Percentiles rank a stretch among this genome's conserved stretches.
Evolutionary conservation across 2,113 vertebrate genomes (phyloP).

Genomic region (Sinocyclocheilus anshuiensis): DNA sequence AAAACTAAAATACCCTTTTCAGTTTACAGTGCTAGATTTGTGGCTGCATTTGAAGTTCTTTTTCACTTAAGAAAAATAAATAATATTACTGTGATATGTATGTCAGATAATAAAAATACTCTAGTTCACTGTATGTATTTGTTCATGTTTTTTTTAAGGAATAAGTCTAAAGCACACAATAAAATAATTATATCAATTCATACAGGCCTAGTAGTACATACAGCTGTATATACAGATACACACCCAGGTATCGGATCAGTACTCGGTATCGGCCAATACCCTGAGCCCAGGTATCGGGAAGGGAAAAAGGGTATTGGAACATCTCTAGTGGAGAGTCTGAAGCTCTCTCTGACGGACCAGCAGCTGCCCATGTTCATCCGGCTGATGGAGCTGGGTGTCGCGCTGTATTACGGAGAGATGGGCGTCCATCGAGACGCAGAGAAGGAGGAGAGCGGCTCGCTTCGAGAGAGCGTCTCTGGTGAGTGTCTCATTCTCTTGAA

Average conservation of each 20-base stretch:
- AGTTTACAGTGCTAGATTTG: background rate
- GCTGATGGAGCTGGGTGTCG: slow-evolving; percentile 91
- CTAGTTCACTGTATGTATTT: too few relatives aligned
- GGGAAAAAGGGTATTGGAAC: too few relatives aligned
- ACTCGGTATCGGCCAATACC: too few relatives aligned
- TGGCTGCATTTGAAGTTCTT: background rate
- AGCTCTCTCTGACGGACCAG: slow-evolving; percentile 96
- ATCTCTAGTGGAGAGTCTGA: slow-evolving; percentile 87
- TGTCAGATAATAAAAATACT: too few relatives aligned
- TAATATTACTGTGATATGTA: background rate
- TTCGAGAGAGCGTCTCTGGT: slow-evolving; percentile 84
- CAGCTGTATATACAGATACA: too few relatives aligned
- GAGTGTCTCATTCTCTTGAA: slow-evolving; percentile 59
- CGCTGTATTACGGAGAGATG: slow-evolving; percentile 98
- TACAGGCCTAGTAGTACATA: too few relatives aligned
- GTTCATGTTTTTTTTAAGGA: too few relatives aligned
- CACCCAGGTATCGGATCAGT: too few relatives aligned
- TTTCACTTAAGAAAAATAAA: background rate
- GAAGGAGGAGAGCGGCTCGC: slow-evolving; percentile 76
- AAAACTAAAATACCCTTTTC: background rate
- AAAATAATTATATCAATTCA: too few relatives aligned
- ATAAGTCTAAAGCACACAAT: too few relatives aligned
- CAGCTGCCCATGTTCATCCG: slow-evolving; percentile 98
- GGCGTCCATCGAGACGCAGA: slow-evolving; percentile 85
- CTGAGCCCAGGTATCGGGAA: too few relatives aligned